Evolutionary conservation across 1,140 invertebrate species (phyloP).

Genomic region (Tachypleus tridentatus): DNA sequence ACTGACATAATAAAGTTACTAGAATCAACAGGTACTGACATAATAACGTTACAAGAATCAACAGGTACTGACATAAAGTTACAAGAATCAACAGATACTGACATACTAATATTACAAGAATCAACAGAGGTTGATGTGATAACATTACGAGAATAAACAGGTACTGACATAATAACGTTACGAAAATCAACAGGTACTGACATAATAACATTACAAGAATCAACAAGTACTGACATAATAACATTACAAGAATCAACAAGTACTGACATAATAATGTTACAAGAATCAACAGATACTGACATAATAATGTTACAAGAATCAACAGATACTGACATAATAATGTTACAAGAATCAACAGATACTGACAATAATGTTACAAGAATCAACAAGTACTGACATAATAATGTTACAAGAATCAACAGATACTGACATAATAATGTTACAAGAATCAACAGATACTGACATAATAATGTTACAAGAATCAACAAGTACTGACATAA

Average conservation of each 20-base stretch:
- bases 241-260: not conserved
- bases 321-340: too few species aligned
- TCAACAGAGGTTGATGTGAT: too few species aligned
- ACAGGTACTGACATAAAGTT: too few species aligned
- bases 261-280: not conserved
- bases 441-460: not conserved
- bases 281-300: not conserved
- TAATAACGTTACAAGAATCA: not conserved
- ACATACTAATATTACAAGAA: not conserved
- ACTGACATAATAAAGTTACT: not conserved
- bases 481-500: too few species aligned
- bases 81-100: not conserved
- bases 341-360: not conserved
- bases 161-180: not conserved
- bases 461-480: not conserved
- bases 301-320: not conserved
- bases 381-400: too few species aligned
- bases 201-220: not conserved
- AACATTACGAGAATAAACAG: not conserved
- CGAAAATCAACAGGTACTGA: too few species aligned
- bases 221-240: not conserved
- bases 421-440: too few species aligned
- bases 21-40: not conserved
- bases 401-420: too few species aligned
- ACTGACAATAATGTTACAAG: not conserved